Conservation (phyloP, 2,113 vertebrate species). For the Onychostruthus taczanowskii region DNA sequence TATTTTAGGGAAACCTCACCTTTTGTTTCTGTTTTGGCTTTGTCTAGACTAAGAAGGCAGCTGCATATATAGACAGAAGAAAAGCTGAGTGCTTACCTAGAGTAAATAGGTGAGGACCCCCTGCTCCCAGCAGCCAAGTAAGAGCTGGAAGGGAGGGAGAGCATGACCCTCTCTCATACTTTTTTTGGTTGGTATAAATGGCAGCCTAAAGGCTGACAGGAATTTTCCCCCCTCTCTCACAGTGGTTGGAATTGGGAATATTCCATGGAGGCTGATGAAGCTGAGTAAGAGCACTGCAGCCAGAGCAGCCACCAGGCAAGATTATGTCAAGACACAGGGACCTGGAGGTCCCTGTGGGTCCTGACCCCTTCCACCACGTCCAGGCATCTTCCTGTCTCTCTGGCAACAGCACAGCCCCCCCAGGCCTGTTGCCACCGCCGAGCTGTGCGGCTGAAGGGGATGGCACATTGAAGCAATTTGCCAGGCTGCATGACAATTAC, state of each 20-base stretch:
- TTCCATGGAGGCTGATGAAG: not conserved
- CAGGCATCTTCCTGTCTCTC: not conserved
- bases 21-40: not conserved
- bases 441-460: constrained; percentile 24
- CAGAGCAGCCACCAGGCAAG: not conserved
- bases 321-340: not conserved
- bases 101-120: not conserved
- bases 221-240: not conserved
- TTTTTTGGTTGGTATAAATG: not conserved
- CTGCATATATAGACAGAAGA: not conserved
- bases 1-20: not conserved
- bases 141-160: not conserved
- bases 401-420: not conserved
- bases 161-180: not conserved
- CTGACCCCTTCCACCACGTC: not conserved
- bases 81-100: not conserved
- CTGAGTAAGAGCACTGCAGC: not conserved
- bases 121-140: not conserved
- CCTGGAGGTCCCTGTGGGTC: not conserved
- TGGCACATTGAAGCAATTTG: constrained; percentile 52
- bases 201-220: not conserved
- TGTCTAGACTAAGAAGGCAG: not conserved
- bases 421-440: not conserved
- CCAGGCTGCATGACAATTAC: constrained; percentile 61
- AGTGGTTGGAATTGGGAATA: not conserved